Evolutionary conservation across 2,797 vertebrate species (phyloP).

Genomic region (Manis javanica): DNA sequence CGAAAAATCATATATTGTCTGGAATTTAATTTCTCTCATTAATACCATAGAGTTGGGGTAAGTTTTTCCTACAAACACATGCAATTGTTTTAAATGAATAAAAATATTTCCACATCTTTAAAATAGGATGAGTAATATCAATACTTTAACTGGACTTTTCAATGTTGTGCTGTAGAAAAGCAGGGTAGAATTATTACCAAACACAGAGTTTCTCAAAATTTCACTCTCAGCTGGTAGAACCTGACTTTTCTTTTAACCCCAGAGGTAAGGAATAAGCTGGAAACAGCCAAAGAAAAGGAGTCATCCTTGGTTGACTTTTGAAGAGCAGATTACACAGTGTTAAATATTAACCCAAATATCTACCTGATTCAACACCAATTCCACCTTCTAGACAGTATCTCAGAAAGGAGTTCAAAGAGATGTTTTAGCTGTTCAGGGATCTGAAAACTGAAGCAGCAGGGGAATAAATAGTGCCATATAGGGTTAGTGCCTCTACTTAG

Average conservation of each 20-base stretch:
- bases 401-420: slow-evolving; percentile 18
- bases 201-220: not conserved
- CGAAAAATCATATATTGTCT: not conserved
- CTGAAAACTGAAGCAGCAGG: not conserved
- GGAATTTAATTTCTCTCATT: slow-evolving; percentile 13
- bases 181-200: not conserved
- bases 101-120: not conserved
- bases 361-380: not conserved
- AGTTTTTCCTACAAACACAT: not conserved
- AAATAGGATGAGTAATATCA: not conserved
- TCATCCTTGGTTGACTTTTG: not conserved
- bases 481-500: not conserved
- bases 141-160: not conserved
- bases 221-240: not conserved
- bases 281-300: not conserved
- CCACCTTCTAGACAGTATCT: not conserved
- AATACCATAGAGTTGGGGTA: not conserved
- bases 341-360: not conserved
- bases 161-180: not conserved
- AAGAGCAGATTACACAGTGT: not conserved
- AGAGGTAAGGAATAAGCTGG: not conserved
- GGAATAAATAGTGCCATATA: not conserved
- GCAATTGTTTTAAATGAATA: not conserved
- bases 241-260: not conserved
- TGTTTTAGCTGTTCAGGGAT: not conserved